A percentile compares a stretch with the other conserved stretches of the same genome.
Evolutionary conservation across 2,113 vertebrate species (phyloP).

Genomic region (Dinomys branickii): DNA sequence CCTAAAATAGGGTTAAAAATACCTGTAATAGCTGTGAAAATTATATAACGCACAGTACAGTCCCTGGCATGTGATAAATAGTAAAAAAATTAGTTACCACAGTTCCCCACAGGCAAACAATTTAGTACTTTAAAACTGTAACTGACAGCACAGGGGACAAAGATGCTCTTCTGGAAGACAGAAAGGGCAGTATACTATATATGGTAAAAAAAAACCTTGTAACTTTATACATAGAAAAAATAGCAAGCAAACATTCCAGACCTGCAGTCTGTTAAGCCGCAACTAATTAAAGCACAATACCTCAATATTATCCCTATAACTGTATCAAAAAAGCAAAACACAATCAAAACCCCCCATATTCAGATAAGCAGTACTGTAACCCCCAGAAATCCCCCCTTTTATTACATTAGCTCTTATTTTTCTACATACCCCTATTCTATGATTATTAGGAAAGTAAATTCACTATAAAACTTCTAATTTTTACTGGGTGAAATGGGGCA

Average conservation of each 20-base stretch:
- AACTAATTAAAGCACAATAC: background rate
- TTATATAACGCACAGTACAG: background rate
- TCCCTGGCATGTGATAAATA: background rate
- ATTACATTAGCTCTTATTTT: background rate
- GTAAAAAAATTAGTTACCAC: background rate
- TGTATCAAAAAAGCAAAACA: background rate
- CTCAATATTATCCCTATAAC: background rate
- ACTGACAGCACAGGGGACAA: background rate
- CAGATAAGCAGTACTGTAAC: background rate
- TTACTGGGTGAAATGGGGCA: background rate
- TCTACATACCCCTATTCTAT: background rate
- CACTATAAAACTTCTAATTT: background rate
- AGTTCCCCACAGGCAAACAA: background rate
- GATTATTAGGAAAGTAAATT: background rate
- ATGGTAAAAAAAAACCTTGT: background rate
- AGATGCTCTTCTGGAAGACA: background rate
- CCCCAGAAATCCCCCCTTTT: background rate
- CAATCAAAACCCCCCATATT: background rate
- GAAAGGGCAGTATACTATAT: background rate
- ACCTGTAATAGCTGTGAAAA: background rate
- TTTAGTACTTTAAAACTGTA: background rate
- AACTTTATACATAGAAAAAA: constrained; percentile 6
- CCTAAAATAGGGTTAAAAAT: constrained; percentile 10
- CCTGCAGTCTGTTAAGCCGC: background rate
- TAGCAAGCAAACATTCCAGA: background rate